A percentile compares a stretch with the other conserved stretches of the same genome.
Conservation (phyloP, 2,888 invertebrate genomes). For the Syritta pipiens region DNA sequence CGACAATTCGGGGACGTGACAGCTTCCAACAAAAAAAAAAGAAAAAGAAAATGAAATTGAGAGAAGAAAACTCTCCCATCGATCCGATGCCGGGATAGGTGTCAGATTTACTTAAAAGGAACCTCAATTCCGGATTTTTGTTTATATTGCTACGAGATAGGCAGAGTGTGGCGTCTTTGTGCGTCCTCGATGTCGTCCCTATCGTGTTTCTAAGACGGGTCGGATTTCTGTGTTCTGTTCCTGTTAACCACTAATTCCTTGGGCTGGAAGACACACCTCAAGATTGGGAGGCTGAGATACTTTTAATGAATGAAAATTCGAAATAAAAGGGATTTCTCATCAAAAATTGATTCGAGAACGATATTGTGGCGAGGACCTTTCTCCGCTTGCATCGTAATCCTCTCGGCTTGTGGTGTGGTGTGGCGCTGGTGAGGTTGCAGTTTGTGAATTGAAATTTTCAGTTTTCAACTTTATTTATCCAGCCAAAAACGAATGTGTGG, state of each 20-base stretch:
- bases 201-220: constrained; percentile 44
- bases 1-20: constrained; percentile 27
- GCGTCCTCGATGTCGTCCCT: constrained; percentile 9
- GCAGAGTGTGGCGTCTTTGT: background rate
- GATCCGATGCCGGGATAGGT: constrained; percentile 23
- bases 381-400: background rate
- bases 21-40: constrained; percentile 1
- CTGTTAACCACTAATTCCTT: constrained; percentile 52
- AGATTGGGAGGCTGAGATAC: background rate
- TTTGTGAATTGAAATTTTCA: too few relatives aligned
- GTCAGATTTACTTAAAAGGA: constrained; percentile 55
- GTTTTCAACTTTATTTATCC: too few relatives aligned
- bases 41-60: too few relatives aligned
- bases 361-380: background rate
- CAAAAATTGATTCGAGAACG: constrained; percentile 8
- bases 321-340: constrained; percentile 29
- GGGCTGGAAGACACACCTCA: constrained; percentile 17
- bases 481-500: too few relatives aligned
- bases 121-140: constrained; percentile 20
- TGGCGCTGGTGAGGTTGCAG: too few relatives aligned
- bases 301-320: constrained; percentile 41
- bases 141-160: background rate
- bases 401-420: too few relatives aligned
- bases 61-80: too few relatives aligned
- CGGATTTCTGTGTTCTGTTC: constrained; percentile 41